Conservation (phyloP, 2,797 vertebrate genomes). For the Todus mexicanus region DNA sequence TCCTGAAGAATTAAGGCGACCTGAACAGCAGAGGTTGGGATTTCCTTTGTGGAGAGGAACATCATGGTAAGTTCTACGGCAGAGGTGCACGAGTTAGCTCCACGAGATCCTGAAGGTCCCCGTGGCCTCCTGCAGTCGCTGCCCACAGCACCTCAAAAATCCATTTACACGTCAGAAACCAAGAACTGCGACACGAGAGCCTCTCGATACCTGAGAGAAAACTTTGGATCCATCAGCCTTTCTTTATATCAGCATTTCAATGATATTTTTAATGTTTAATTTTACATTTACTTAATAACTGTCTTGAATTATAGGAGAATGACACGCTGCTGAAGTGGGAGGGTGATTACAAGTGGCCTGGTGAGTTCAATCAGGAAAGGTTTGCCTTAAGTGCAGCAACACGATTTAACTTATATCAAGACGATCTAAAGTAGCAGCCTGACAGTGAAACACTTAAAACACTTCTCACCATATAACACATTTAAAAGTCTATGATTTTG, state of each 20-base stretch:
- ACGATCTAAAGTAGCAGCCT: neutral
- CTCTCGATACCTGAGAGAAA: neutral
- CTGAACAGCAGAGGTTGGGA: neutral
- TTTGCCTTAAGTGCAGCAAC: neutral
- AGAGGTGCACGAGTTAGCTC: neutral
- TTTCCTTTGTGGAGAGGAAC: neutral
- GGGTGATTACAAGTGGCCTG: neutral
- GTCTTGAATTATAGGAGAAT: neutral
- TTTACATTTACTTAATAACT: neutral
- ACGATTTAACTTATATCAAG: neutral
- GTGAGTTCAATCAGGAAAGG: neutral
- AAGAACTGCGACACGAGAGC: neutral
- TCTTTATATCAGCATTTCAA: neutral
- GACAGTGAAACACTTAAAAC: neutral
- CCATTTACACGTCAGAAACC: neutral
- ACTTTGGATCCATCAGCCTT: neutral
- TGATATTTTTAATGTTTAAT: neutral
- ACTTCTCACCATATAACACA: neutral
- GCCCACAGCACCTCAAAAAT: neutral
- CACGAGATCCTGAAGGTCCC: neutral
- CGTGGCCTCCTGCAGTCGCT: neutral
- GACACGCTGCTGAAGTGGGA: neutral
- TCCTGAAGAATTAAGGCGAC: neutral
- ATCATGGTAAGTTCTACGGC: neutral
- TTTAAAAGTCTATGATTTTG: neutral